Evolutionary conservation across 1,140 invertebrate species (phyloP), one percentile per base, ranked within the genome.

Genomic region (Sipha flava): DNA sequence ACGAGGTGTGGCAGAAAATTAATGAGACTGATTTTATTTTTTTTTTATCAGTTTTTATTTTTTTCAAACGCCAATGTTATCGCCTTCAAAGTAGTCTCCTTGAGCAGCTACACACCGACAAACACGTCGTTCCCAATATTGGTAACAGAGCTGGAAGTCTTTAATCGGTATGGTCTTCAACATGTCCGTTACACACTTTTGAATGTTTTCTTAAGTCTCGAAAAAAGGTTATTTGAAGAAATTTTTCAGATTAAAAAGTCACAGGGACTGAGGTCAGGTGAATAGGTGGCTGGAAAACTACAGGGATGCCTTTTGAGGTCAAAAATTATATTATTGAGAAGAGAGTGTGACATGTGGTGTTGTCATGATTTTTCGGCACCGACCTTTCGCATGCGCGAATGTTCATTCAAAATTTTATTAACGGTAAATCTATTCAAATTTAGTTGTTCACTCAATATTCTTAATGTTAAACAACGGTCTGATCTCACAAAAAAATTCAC

Each of bases 161-260:
- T 16, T 4, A 18, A 52, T 14, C 14, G 47, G 16, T 18, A 52
- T 52, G 16, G 14, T 21, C 47, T 52, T 52, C 47, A 52, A 14
- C 16, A 18, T 16, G 47, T 52, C 47, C 14, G 47, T 52, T 52
- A 52, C 47, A 52, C 14, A 3, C n/a, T 3, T 52, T 52, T 52
- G 40, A 49, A 21, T 54, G 14, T 82, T 82, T 84, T 84, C 21
- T 40, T 5, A 40, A 40, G 37, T 40, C 37, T 10, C 37, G 37
- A 40, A 40, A 40, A 5, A 10, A 40, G 4, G 37, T 40, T 10
- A 4, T 40, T 40, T 40, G 37, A 40, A 10, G 10, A 40, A 5
- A 84, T 57, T 77, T 80, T 82, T 16, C 79, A 79, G 57, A 83
- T 83, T 4, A 81, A 84, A 80, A 83, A 83, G 81, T 83, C 81